These are phyloP conservation scores for Tenebrosternarchus preto DNA, from an alignment of 2,113 vertebrate species.

Conservation along the genomic window DNA sequence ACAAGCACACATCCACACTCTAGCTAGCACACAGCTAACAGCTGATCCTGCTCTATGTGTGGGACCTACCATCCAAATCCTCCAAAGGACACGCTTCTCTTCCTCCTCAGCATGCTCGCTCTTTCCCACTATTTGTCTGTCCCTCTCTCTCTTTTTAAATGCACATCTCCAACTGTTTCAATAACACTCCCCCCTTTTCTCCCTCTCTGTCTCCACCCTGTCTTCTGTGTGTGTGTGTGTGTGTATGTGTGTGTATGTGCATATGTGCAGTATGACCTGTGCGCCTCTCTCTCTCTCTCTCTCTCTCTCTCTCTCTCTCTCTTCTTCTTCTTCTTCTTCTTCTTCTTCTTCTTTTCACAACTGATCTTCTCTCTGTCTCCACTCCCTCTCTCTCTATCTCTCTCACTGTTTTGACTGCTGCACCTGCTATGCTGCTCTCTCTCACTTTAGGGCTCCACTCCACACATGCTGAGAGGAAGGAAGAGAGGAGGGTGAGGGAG, in stretches of 20 bases:
- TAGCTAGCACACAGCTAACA: conserved; percentile 27
- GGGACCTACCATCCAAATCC: conserved; percentile 59
- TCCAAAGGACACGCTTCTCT: conserved; percentile 58
- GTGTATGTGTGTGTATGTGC: conserved; percentile 19
- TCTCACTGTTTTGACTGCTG: conserved; percentile 38
- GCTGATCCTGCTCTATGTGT: conserved; percentile 45
- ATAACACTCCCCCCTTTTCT: conserved; percentile 22
- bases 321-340: too few species aligned
- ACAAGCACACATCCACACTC: conserved; percentile 16
- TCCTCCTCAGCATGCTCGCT: conserved; percentile 57
- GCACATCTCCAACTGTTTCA: not conserved
- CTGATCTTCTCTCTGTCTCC: conserved; percentile 29
- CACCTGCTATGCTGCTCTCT: conserved; percentile 49
- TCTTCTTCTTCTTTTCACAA: too few species aligned
- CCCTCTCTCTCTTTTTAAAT: conserved; percentile 14
- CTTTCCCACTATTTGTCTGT: conserved; percentile 30
- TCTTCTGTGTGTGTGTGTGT: not conserved
- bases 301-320: conserved; percentile 29
- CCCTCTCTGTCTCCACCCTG: not conserved
- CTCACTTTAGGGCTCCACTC: conserved; percentile 40
- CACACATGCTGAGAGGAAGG: conserved; percentile 35
- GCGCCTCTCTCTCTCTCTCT: conserved; percentile 20
- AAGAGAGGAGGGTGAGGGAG: conserved; percentile 24
- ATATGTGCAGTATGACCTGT: conserved; percentile 19
- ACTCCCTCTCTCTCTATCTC: conserved; percentile 24